Evolutionary conservation across 92 coral and sea anemone genomes (phyloP).

Genomic region (Bergia sp.): DNA sequence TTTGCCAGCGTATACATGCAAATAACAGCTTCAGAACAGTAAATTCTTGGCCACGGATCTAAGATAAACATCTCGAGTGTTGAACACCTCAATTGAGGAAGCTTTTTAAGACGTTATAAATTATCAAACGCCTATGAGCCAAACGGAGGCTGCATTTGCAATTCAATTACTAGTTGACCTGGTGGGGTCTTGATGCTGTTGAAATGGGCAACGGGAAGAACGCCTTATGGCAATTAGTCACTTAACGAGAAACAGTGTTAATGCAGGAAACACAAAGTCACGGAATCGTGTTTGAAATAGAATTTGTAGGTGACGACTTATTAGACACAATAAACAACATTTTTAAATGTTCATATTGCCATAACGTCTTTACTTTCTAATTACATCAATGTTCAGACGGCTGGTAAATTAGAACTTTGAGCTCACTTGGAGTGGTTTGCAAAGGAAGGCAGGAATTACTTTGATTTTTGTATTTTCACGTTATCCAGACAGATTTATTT

Average conservation of each 20-base stretch:
- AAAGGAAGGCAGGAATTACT: neutral
- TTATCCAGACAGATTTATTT: conserved; percentile 15
- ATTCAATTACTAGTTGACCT: neutral
- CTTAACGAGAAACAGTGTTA: neutral
- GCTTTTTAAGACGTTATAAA: neutral
- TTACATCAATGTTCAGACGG: neutral
- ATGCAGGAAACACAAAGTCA: conserved; percentile 20
- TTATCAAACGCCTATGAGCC: neutral
- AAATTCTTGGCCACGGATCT: neutral
- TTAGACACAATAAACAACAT: neutral
- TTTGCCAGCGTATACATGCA: neutral
- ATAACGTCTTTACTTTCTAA: neutral
- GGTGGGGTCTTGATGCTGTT: neutral
- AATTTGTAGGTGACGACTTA: neutral
- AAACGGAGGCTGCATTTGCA: neutral
- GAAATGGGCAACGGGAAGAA: neutral
- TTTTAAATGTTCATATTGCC: neutral
- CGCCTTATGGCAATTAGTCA: neutral
- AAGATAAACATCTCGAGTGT: conserved; percentile 18
- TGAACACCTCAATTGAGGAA: neutral
- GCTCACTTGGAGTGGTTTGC: too few relatives aligned
- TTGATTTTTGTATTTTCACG: neutral
- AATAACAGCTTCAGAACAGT: neutral
- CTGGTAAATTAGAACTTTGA: neutral
- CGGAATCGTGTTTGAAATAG: conserved; percentile 17